Base-by-base conservation (phyloP, 2,797 vertebrate species). In the Austrolebias charrua region DNA sequence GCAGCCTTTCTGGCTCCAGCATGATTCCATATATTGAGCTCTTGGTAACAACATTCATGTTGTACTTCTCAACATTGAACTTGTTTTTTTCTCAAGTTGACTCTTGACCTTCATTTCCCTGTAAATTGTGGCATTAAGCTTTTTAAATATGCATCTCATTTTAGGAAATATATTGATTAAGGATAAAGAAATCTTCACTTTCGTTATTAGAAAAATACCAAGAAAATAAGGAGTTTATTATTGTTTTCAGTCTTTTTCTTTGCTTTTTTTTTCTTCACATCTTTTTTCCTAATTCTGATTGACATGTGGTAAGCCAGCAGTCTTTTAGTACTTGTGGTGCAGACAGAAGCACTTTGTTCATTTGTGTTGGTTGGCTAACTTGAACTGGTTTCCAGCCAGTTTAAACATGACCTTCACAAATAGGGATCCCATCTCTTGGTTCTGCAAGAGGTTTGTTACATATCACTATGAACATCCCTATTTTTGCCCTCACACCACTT, bases 321-420 rank as follows among this genome's bases (percentile, higher is more conserved):
- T 92, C 91, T 94, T 95, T 95, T 95, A 95, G 92, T 94, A 63
- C 93, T 93, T 89, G 78, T 93, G 92, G 94, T 94, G 95, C 92
- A 94, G 95, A 98, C 95, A 98, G 96, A 96, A 94, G 93, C 93
- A 96, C 95, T 97, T 96, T 96, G 95, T 97, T 95, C 93, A 38
- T 60, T 58, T 29, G 15, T 73, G 42, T 60, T 81, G 67, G 78
- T 86, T 96, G 86, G 91, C 92, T 62, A 63, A 85, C 89, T 95
- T 93, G 92, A 93, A 92, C 90, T 56, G 58, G 59, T 83, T 79
- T 76, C 88, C 79, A 69, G 95, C 96, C 95, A 96, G 96, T 89
- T 91, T 92, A 96, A 96, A 96, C 92, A 95, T 90, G 92, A 92
- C 93, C 91, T 81, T 93, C 93, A 91, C 94, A 96, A 94, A 92